Evolutionary conservation across 53 echinoderm and acorn worm species (phyloP).

Genomic region (Stichopus horrens): DNA sequence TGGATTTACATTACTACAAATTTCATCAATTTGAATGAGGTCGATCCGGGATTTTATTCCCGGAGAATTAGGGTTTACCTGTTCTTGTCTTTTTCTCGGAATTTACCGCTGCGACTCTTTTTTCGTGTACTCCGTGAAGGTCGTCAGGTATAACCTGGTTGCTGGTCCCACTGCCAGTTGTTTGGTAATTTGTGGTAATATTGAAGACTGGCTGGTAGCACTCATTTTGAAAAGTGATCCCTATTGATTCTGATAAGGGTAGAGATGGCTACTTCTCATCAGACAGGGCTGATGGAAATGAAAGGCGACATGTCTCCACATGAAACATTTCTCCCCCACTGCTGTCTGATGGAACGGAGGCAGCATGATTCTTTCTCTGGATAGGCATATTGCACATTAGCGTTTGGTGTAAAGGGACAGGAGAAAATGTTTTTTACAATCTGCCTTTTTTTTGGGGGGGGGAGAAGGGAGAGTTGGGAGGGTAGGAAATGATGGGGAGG

Average conservation of each 20-base stretch:
- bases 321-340: not conserved
- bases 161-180: not conserved
- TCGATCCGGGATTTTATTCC: not conserved
- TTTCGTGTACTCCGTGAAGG: not conserved
- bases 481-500: too few species aligned
- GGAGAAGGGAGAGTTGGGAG: too few species aligned
- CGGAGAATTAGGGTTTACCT: not conserved
- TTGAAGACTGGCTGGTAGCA: not conserved
- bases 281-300: constrained; percentile 10
- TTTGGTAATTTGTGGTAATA: constrained; percentile 19
- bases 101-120: not conserved
- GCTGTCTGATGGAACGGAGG: constrained; percentile 15
- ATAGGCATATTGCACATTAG: not conserved
- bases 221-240: constrained; percentile 32
- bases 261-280: constrained; percentile 5
- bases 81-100: constrained; percentile 15
- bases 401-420: too few species aligned
- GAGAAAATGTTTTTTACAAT: too few species aligned
- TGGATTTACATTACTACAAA: not conserved
- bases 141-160: not conserved
- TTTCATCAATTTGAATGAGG: not conserved
- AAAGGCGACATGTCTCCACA: not conserved
- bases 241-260: constrained; percentile 13
- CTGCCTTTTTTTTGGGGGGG: too few species aligned
- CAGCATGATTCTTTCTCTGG: constrained; percentile 23